phyloP scores from a whole-genome alignment of 2,888 invertebrate species.

The Orchestes rusci region DNA sequence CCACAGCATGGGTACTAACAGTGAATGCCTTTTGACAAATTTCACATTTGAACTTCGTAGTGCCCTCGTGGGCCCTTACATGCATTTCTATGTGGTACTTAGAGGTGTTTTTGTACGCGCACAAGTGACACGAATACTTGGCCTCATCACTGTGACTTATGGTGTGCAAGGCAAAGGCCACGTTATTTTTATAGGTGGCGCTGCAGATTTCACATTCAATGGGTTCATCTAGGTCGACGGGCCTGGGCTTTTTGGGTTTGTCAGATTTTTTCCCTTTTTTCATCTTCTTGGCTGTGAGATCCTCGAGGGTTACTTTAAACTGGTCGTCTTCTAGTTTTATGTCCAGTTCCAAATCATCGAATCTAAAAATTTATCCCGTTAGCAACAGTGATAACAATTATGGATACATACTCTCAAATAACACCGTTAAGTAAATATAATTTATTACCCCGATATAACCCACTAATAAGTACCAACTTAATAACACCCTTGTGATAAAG shows the following conservation, averaged over 20 bases:
- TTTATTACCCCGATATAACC: neutral
- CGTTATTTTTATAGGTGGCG: slow-evolving; percentile 45
- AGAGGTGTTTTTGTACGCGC: slow-evolving; percentile 36
- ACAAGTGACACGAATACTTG: slow-evolving; percentile 38
- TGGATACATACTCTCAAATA: too few species aligned
- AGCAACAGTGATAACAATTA: too few species aligned
- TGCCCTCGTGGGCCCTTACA: slow-evolving; percentile 43
- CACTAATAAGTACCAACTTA: neutral
- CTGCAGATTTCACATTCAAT: slow-evolving; percentile 51
- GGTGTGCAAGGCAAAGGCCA: slow-evolving; percentile 36
- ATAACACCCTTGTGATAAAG: too few species aligned
- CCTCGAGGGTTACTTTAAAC: neutral
- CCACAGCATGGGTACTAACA: slow-evolving; percentile 36
- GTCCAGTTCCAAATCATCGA: neutral
- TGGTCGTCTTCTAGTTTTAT: neutral
- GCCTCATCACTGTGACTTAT: slow-evolving; percentile 34
- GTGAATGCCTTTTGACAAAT: slow-evolving; percentile 38
- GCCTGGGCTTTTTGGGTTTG: too few species aligned
- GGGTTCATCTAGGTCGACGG: slow-evolving; percentile 34
- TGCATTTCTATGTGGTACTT: slow-evolving; percentile 43
- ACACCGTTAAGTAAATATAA: neutral
- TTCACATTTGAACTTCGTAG: slow-evolving; percentile 41
- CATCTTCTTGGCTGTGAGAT: neutral
- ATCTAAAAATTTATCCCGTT: neutral
- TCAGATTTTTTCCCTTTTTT: too few species aligned